Base-by-base conservation (phyloP, 2,113 vertebrate genomes). In the Erinaceus europaeus region DNA sequence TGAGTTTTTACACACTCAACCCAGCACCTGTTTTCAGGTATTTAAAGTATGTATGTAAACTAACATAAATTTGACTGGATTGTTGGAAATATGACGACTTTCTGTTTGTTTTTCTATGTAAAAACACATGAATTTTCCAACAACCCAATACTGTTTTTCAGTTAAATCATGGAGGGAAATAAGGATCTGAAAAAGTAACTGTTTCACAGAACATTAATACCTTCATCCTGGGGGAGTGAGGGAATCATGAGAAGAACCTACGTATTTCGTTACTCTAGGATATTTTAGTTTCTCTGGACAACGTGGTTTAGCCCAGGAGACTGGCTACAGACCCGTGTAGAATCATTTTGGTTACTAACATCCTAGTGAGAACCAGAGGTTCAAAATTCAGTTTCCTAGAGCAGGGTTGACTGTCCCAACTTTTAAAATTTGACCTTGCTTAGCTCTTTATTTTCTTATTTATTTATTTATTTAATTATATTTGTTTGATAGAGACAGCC, bases 341-440 rank as follows among this genome's bases (percentile, higher is more conserved):
- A 68, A 84, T 20, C 64, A 23, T 29, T 5, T 59, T 77, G 27
- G 46, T 76, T 88, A 69, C 32, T 14, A 73, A 32, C 12, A 9
- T 61, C 13, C 36, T 72, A 29, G 25, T 77, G 27, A 52, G 46
- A 86, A 61, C 6, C 38, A 50, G 29, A 78, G 20, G 20, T 88
- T 73, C 18, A 62, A 32, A 72, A 88, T 86, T 90, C 48, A 79
- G 34, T 67, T 9, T 55, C 36, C 2, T 48, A 23, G 9, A n/a
- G 1, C 8, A 68, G 20, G 4, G 74, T 27, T 72, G 34, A 77
- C 27, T 38, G 4, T 44, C 32, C 32, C 68, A 2, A 4, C 64
- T 91, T 87, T 77, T 75, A 55, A 27, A 25, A 84, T 76, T 73
- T 93, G 5, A 13, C 80, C 29, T 40, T 44, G 11, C 82, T 86